These are phyloP conservation scores for Sorex araneus DNA, from an alignment of 2,113 vertebrate genomes.

Conservation along the genomic window DNA sequence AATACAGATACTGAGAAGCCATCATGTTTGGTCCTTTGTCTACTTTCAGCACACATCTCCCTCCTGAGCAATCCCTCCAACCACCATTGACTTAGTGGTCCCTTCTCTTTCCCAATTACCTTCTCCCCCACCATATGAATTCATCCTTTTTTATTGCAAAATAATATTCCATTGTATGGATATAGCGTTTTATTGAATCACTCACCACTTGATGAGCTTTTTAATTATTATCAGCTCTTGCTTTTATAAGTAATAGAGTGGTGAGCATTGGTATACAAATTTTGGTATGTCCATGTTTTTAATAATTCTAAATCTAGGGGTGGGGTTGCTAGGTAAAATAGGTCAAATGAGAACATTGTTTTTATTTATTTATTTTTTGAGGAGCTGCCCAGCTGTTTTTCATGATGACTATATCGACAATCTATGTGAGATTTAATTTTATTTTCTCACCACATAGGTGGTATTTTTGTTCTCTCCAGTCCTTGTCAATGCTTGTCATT, in stretches of 20 bases:
- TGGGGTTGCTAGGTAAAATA: not conserved
- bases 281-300: not conserved
- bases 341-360: not conserved
- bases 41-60: too few species aligned
- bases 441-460: not conserved
- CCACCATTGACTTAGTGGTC: too few species aligned
- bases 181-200: not conserved
- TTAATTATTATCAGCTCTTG: not conserved
- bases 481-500: not conserved
- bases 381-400: not conserved
- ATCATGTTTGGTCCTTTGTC: too few species aligned
- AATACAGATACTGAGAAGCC: too few species aligned
- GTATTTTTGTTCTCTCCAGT: not conserved
- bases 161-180: not conserved
- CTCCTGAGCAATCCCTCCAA: too few species aligned
- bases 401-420: not conserved
- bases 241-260: not conserved
- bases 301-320: not conserved
- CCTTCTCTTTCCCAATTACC: too few species aligned
- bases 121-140: too few species aligned
- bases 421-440: not conserved
- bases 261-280: not conserved
- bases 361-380: constrained; percentile 2
- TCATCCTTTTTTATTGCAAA: not conserved
- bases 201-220: not conserved